These are phyloP conservation scores for Leuciscus waleckii DNA, from an alignment of 2,797 vertebrate species.

Conservation along the genomic window DNA sequence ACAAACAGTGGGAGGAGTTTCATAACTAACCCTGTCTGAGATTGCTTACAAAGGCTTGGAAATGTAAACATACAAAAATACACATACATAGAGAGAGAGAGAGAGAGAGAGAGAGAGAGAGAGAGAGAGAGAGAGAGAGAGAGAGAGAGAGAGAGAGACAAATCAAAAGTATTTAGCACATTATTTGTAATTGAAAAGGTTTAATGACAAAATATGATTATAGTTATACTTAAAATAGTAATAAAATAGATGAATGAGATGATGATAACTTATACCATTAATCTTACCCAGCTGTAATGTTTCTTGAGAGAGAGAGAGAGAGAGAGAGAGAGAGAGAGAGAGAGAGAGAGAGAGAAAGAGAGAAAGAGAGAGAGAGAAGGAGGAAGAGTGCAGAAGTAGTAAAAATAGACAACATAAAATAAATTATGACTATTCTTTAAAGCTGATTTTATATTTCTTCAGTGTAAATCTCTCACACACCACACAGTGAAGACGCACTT, in stretches of 20 bases:
- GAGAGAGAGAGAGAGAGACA: too few relatives aligned
- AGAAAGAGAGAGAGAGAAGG: too few relatives aligned
- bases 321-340: background rate
- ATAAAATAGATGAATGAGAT: too few relatives aligned
- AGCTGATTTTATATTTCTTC: background rate
- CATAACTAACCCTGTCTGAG: background rate
- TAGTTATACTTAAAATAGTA: too few relatives aligned
- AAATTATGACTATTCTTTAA: background rate
- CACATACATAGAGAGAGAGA: background rate
- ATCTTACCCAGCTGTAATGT: too few relatives aligned
- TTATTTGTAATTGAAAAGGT: too few relatives aligned
- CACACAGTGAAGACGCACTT: background rate
- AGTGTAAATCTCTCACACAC: background rate
- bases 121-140: background rate
- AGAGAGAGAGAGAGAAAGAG: too few relatives aligned
- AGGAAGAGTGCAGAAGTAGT: background rate
- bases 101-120: background rate
- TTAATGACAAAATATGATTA: too few relatives aligned
- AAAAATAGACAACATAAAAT: background rate
- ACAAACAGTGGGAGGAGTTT: conserved; percentile 16
- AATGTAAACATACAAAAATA: conserved; percentile 26
- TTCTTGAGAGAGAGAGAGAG: too few relatives aligned
- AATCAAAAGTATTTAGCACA: too few relatives aligned
- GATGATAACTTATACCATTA: too few relatives aligned
- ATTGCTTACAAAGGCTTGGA: conserved; percentile 12